phyloP scores from a whole-genome alignment of 2,113 vertebrate species.

The Hemibagrus wyckioides region DNA sequence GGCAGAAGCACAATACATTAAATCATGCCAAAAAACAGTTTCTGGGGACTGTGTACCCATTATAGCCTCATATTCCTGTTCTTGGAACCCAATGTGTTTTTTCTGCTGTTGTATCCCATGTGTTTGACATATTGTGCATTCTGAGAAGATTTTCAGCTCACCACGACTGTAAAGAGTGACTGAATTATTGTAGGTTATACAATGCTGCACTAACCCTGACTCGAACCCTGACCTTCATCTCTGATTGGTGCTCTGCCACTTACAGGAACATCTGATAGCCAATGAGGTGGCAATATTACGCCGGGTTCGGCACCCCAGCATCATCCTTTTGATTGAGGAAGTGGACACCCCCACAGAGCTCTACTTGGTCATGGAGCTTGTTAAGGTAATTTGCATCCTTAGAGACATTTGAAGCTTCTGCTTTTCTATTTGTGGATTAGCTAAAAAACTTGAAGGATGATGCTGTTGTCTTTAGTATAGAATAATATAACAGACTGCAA shows the following conservation, averaged over 20 bases:
- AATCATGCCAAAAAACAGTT: neutral
- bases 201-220: neutral
- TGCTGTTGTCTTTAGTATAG: neutral
- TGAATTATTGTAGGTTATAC: neutral
- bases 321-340: slow-evolving; percentile 96
- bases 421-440: neutral
- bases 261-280: slow-evolving; percentile 94
- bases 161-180: neutral
- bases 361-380: slow-evolving; percentile 97
- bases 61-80: neutral
- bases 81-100: neutral
- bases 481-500: neutral
- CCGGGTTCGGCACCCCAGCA: slow-evolving; percentile 91
- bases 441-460: neutral
- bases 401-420: neutral
- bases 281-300: slow-evolving; percentile 94
- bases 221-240: no score
- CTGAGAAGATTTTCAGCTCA: neutral
- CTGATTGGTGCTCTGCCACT: slow-evolving; percentile 32
- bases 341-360: slow-evolving; percentile 91
- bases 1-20: neutral
- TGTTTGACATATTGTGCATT: neutral
- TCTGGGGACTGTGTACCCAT: neutral
- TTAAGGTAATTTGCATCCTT: slow-evolving; percentile 78
- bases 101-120: neutral